Conservation (phyloP, 2,113 vertebrate genomes). For the Noctilio leporinus region DNA sequence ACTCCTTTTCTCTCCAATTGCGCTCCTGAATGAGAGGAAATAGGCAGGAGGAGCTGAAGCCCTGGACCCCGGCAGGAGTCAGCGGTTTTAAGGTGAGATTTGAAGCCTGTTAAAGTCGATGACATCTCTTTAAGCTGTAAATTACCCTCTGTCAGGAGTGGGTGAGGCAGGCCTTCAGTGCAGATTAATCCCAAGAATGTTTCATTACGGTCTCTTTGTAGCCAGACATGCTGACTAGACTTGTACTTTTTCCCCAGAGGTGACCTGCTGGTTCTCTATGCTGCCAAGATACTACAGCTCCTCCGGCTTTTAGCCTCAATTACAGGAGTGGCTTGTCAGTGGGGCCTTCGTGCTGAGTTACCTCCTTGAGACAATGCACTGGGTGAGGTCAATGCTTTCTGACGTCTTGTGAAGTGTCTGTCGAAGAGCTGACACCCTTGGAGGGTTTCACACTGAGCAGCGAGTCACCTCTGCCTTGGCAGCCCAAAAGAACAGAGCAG, state of each 20-base stretch:
- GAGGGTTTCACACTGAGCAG: not conserved
- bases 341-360: constrained; percentile 44
- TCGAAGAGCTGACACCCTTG: constrained; percentile 4
- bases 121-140: constrained; percentile 53
- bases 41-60: not conserved
- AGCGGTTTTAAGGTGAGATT: not conserved
- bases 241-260: too few relatives aligned
- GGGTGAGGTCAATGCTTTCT: not conserved
- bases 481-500: not conserved
- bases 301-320: constrained; percentile 37
- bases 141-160: constrained; percentile 38
- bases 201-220: constrained; percentile 50
- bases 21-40: not conserved
- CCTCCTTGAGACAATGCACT: not conserved
- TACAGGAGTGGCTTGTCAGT: constrained; percentile 8
- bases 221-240: not conserved
- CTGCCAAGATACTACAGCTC: constrained; percentile 2
- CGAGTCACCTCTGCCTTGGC: not conserved
- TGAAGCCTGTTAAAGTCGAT: constrained; percentile 25
- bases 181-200: constrained; percentile 32
- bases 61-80: not conserved
- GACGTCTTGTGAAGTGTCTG: constrained; percentile 22
- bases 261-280: constrained; percentile 37
- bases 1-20: not conserved
- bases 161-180: constrained; percentile 5